Evolutionary conservation across 2,888 invertebrate genomes (phyloP).

Genomic region (Pteria penguin): DNA sequence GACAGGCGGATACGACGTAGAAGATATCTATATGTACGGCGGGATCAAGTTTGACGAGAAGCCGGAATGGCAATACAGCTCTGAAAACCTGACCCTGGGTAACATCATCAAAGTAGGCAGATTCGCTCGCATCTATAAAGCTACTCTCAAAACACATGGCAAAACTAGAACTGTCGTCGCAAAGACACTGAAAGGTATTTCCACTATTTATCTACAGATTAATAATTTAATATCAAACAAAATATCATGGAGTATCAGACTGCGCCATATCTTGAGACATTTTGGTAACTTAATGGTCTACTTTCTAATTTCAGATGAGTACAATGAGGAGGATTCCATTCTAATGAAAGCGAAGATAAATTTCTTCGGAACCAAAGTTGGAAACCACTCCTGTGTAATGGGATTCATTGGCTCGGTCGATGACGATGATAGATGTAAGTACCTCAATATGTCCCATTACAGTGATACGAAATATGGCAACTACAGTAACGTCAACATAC

Average conservation of each 20-base stretch:
- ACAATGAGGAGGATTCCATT: slow-evolving; percentile 43
- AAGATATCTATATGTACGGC: slow-evolving; percentile 53
- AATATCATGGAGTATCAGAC: too few species aligned
- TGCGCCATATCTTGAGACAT: too few species aligned
- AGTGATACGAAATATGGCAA: too few species aligned
- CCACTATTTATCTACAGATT: too few species aligned
- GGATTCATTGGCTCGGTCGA: slow-evolving; percentile 52
- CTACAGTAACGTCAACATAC: too few species aligned
- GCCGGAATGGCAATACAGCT: slow-evolving; percentile 38
- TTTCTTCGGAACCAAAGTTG: slow-evolving; percentile 49
- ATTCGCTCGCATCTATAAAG: slow-evolving; percentile 53
- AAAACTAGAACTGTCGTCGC: slow-evolving; percentile 38
- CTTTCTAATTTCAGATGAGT: slow-evolving; percentile 31
- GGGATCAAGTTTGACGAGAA: slow-evolving; percentile 25
- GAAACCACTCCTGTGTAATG: slow-evolving; percentile 47
- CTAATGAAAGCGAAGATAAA: slow-evolving; percentile 59
- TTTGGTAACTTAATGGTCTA: too few species aligned
- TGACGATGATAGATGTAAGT: slow-evolving; percentile 46
- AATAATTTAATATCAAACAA: too few species aligned
- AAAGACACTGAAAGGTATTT: slow-evolving; percentile 51
- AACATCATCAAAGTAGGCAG: slow-evolving; percentile 40
- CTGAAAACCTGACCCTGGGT: slow-evolving; percentile 37
- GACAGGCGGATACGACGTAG: slow-evolving; percentile 35
- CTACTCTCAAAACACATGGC: slow-evolving; percentile 19
- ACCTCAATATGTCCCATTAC: too few species aligned